Evolutionary conservation across 2,113 vertebrate species (phyloP).

Genomic region (Riparia riparia): DNA sequence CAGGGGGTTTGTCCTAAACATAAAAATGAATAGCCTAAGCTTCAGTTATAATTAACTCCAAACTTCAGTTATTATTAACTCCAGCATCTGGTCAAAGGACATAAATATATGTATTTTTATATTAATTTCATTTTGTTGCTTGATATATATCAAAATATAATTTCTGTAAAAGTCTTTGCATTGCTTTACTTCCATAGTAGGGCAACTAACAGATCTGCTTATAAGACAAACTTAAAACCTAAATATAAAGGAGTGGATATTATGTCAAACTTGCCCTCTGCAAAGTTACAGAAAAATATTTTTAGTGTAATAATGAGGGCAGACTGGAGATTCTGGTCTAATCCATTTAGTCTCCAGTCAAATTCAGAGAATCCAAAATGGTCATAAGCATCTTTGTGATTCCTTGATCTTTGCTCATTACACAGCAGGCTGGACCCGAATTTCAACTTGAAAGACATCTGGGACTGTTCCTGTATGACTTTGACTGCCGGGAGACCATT

Average conservation of each 20-base stretch:
- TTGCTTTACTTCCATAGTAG: background rate
- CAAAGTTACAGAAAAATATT: conserved; percentile 21
- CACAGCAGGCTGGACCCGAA: conserved; percentile 60
- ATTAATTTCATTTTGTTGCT: background rate
- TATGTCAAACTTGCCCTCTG: background rate
- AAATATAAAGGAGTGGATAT: background rate
- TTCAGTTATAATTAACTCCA: conserved; percentile 56
- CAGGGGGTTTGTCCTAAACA: conserved; percentile 11
- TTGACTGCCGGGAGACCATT: background rate
- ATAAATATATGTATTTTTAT: conserved; percentile 24
- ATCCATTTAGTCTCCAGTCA: conserved; percentile 7
- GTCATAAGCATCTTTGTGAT: conserved; percentile 8
- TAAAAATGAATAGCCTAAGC: conserved; percentile 31
- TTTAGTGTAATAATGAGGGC: conserved; percentile 17
- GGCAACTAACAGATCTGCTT: conserved; percentile 5
- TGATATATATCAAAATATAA: background rate
- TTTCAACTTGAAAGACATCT: conserved; percentile 12
- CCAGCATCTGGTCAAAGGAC: conserved; percentile 38
- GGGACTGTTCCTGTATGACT: background rate
- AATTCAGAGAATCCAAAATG: conserved; percentile 9
- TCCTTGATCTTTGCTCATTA: conserved; percentile 44
- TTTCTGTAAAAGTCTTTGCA: conserved; percentile 9
- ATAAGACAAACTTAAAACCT: background rate
- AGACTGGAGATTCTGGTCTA: background rate
- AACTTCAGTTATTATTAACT: conserved; percentile 53